Conservation (phyloP, 2,888 invertebrate species). For the Pharmacophagus antenor region DNA sequence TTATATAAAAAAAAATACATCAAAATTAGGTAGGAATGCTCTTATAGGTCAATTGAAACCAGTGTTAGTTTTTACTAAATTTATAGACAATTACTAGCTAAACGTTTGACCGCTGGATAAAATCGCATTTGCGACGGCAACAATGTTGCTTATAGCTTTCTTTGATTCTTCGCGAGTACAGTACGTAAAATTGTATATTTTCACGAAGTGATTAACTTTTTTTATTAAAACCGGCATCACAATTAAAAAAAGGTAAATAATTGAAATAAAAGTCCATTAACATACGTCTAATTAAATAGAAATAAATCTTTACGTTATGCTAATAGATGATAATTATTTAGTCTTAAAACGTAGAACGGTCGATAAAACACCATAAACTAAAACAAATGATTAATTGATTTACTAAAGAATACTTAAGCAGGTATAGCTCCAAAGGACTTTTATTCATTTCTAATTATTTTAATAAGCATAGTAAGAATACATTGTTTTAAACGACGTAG, state of each 20-base stretch:
- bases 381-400: not conserved
- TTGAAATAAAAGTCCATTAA: not conserved
- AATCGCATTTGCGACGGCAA: constrained; percentile 31
- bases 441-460: not conserved
- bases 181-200: too few relatives aligned
- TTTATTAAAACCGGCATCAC: not conserved
- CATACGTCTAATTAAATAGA: not conserved
- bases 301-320: constrained; percentile 10
- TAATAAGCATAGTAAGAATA: not conserved
- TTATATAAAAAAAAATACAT: too few relatives aligned
- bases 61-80: constrained; percentile 16
- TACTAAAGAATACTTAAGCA: not conserved
- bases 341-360: constrained; percentile 7
- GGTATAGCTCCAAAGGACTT: not conserved
- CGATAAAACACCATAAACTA: constrained; percentile 25
- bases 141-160: constrained; percentile 18
- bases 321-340: constrained; percentile 11
- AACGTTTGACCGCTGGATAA: constrained; percentile 32
- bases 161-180: not conserved
- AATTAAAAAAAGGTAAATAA: not conserved
- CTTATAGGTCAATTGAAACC: not conserved
- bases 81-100: constrained; percentile 24
- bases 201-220: not conserved
- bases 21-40: not conserved
- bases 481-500: not conserved